These are phyloP conservation scores for Brachyptera putata DNA, from an alignment of 2,888 invertebrate species.

Conservation along the genomic window DNA sequence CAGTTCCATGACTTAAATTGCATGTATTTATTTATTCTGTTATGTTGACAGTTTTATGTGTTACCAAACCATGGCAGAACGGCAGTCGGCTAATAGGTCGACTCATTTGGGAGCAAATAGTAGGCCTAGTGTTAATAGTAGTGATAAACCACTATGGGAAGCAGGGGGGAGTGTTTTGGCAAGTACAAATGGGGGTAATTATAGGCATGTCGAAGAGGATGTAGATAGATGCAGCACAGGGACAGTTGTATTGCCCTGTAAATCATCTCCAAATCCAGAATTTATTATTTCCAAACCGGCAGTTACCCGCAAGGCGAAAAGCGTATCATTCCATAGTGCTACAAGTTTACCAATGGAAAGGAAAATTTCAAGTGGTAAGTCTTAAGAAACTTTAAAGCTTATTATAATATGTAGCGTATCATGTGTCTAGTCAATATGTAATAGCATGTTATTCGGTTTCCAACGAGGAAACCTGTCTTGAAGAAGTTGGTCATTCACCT, in stretches of 20 bases:
- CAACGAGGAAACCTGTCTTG: too few relatives aligned
- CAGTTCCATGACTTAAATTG: too few relatives aligned
- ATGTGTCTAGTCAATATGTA: too few relatives aligned
- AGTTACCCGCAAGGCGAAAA: conserved; percentile 35
- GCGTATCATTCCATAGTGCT: conserved; percentile 41
- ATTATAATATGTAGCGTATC: too few relatives aligned
- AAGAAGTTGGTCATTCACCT: too few relatives aligned
- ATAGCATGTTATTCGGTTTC: too few relatives aligned
- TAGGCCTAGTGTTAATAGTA: neutral
- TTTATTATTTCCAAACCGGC: conserved; percentile 11
- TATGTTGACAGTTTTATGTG: too few relatives aligned
- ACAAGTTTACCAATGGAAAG: conserved; percentile 44
- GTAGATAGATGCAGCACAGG: conserved; percentile 1
- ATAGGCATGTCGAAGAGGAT: neutral
- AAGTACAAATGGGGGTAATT: conserved; percentile 1
- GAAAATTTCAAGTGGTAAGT: conserved; percentile 52
- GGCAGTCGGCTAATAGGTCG: too few relatives aligned
- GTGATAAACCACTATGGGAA: conserved; percentile 5
- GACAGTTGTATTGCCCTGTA: conserved; percentile 5
- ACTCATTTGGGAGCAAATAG: too few relatives aligned
- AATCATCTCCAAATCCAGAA: conserved; percentile 6
- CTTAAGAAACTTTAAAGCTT: neutral
- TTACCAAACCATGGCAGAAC: too few relatives aligned
- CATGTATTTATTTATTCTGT: too few relatives aligned
- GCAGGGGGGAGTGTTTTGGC: conserved; percentile 2